Conservation (phyloP, 2,113 vertebrate genomes). For the Callospermophilus lateralis region DNA sequence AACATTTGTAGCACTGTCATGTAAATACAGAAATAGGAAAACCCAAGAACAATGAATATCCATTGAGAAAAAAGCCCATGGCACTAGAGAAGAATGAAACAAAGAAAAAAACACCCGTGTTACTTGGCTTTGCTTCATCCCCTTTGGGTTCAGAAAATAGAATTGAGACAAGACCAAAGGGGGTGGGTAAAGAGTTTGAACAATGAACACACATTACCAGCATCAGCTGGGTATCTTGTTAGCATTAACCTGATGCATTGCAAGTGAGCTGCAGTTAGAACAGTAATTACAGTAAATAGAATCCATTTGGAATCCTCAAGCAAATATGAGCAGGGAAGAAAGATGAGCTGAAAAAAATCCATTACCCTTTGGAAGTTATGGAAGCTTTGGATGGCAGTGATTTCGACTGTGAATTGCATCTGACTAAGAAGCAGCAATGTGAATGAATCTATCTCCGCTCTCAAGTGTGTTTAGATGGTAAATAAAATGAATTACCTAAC, state of each 20-base stretch:
- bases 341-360: conserved; percentile 78
- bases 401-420: conserved; percentile 79
- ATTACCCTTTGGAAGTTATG: conserved; percentile 85
- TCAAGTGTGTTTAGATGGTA: conserved; percentile 82
- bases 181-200: conserved; percentile 75
- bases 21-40: conserved; percentile 38
- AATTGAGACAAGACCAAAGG: conserved; percentile 81
- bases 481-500: conserved; percentile 83
- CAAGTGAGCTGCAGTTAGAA: conserved; percentile 85
- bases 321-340: conserved; percentile 82
- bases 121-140: conserved; percentile 72
- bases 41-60: conserved; percentile 60
- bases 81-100: conserved; percentile 67
- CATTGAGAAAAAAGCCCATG: conserved; percentile 69
- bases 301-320: conserved; percentile 87
- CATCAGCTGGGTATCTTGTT: conserved; percentile 84
- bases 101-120: conserved; percentile 6
- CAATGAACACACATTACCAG: conserved; percentile 82
- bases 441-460: conserved; percentile 80
- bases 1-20: conserved; percentile 28
- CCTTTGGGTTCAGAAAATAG: conserved; percentile 79
- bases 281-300: conserved; percentile 89
- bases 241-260: conserved; percentile 87
- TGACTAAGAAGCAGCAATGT: conserved; percentile 70
- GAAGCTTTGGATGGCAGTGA: conserved; percentile 75